Conservation (phyloP, 2,888 invertebrate genomes). For the Beris chalybata region DNA sequence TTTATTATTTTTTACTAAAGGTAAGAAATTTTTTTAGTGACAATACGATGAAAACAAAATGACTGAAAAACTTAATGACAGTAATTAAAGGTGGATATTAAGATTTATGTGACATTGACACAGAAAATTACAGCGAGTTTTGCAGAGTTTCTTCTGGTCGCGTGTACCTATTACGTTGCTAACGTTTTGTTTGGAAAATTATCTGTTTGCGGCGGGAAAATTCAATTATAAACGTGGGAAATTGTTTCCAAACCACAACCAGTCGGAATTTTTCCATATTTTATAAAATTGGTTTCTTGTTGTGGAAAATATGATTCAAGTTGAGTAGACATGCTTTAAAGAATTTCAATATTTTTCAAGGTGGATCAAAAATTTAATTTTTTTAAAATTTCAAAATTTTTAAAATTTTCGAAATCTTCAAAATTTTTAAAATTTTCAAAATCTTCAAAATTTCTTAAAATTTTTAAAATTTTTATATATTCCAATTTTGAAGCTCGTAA, state of each 20-base stretch:
- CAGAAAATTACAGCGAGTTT: slow-evolving; percentile 30
- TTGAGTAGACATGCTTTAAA: too few species aligned
- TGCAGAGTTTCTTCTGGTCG: slow-evolving; percentile 14
- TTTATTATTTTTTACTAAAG: not conserved
- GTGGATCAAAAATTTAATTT: not conserved
- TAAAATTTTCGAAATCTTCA: too few species aligned
- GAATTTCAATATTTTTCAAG: slow-evolving; percentile 11
- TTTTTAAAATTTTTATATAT: too few species aligned
- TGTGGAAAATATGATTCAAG: too few species aligned
- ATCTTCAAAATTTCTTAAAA: too few species aligned
- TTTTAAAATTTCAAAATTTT: too few species aligned
- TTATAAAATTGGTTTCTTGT: too few species aligned
- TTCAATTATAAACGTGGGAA: slow-evolving; percentile 32
- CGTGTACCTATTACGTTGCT: slow-evolving; percentile 20
- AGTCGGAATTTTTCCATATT: not conserved
- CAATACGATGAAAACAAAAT: not conserved
- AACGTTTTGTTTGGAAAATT: slow-evolving; percentile 7
- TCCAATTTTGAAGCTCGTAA: too few species aligned
- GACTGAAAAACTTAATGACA: slow-evolving; percentile 2
- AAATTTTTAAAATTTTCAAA: too few species aligned
- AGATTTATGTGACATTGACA: slow-evolving; percentile 39
- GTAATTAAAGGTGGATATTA: slow-evolving; percentile 14
- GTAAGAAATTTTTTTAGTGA: slow-evolving; percentile 11
- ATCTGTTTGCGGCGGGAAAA: slow-evolving; percentile 20
- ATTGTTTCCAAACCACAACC: slow-evolving; percentile 13